Conservation (phyloP, 2,888 invertebrate genomes). For the Amaurobius ferox region DNA sequence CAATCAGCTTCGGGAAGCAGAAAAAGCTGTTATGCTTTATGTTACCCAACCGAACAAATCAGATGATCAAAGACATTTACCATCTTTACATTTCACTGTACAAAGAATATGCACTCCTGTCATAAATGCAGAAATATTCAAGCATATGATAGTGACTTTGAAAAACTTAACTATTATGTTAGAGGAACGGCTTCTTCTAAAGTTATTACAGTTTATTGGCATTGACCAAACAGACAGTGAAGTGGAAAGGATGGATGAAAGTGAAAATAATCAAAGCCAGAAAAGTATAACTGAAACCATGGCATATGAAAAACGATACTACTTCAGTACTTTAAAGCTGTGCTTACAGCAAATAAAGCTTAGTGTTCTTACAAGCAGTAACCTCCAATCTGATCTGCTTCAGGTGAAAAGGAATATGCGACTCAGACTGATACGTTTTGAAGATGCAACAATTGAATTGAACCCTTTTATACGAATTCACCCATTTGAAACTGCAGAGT, state of each 20-base stretch:
- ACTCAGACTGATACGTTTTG: conserved; percentile 94
- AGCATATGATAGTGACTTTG: conserved; percentile 88
- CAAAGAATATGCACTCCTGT: conserved; percentile 85
- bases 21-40: conserved; percentile 89
- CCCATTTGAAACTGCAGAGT: conserved; percentile 93
- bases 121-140: conserved; percentile 91
- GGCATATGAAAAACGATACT: conserved; percentile 82
- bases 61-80: conserved; percentile 80
- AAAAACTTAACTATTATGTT: conserved; percentile 90
- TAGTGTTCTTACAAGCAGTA: conserved; percentile 91
- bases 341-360: conserved; percentile 89
- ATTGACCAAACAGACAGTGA: conserved; percentile 80
- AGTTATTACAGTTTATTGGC: conserved; percentile 81
- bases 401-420: conserved; percentile 90
- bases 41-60: conserved; percentile 80
- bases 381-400: conserved; percentile 86
- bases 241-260: conserved; percentile 83
- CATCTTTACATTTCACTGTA: conserved; percentile 87
- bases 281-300: conserved; percentile 74
- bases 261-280: conserved; percentile 86
- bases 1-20: conserved; percentile 90
- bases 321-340: conserved; percentile 89
- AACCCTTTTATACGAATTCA: conserved; percentile 91
- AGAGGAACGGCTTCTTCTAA: conserved; percentile 89
- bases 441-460: conserved; percentile 95